phyloP scores from a whole-genome alignment of 2,797 vertebrate genomes.

The Gastrophryne carolinensis region DNA sequence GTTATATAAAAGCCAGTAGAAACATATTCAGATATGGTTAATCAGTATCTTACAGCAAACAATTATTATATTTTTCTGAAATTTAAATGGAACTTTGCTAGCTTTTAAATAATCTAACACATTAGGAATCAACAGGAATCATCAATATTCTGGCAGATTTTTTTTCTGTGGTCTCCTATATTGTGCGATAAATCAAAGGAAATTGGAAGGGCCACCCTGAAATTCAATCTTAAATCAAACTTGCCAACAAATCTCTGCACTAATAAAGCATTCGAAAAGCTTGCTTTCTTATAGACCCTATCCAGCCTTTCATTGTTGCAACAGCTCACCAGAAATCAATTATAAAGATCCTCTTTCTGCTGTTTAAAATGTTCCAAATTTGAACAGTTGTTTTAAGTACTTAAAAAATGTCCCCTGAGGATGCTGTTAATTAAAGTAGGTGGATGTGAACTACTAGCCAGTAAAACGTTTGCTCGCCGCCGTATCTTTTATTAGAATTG shows the following conservation, averaged over 20 bases:
- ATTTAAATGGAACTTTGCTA: slow-evolving; percentile 8
- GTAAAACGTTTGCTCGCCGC: slow-evolving; percentile 40
- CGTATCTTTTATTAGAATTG: slow-evolving; percentile 47
- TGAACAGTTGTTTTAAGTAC: slow-evolving; percentile 53
- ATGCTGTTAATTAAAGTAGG: slow-evolving; percentile 50
- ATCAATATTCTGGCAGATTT: slow-evolving; percentile 35
- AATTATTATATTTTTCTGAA: not conserved
- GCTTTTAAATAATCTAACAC: slow-evolving; percentile 15
- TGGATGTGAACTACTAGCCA: slow-evolving; percentile 48
- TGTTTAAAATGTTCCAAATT: slow-evolving; percentile 51
- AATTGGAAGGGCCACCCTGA: slow-evolving; percentile 36
- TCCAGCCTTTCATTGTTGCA: slow-evolving; percentile 33
- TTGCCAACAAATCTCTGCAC: slow-evolving; percentile 39
- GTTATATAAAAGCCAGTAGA: too few species aligned
- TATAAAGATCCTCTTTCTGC: slow-evolving; percentile 51
- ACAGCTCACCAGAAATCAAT: slow-evolving; percentile 48
- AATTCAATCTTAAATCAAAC: slow-evolving; percentile 47
- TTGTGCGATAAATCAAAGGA: slow-evolving; percentile 47
- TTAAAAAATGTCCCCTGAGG: slow-evolving; percentile 52
- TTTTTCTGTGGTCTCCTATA: slow-evolving; percentile 45
- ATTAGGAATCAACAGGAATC: slow-evolving; percentile 38
- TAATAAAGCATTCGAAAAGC: slow-evolving; percentile 33
- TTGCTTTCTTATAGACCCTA: slow-evolving; percentile 18
- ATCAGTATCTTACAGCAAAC: not conserved
- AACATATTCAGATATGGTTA: too few species aligned